Conservation (phyloP, 2,888 invertebrate genomes). For the Aphodius sticticus region DNA sequence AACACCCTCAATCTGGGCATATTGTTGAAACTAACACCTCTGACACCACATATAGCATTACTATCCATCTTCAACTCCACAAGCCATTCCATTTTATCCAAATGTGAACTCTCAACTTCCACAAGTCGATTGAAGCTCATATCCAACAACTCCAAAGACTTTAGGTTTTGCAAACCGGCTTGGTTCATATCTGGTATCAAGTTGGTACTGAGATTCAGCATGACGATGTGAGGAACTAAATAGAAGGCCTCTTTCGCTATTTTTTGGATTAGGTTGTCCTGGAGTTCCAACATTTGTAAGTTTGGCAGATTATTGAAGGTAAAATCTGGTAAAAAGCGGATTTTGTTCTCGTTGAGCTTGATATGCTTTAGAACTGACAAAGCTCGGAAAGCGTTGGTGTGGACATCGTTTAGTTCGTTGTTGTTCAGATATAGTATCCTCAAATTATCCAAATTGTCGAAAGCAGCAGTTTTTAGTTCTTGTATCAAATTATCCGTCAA, state of each 20-base stretch:
- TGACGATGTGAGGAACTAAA: slow-evolving; percentile 78
- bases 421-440: slow-evolving; percentile 81
- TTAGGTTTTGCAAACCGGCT: slow-evolving; percentile 75
- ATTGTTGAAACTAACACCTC: slow-evolving; percentile 81
- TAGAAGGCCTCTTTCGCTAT: slow-evolving; percentile 80
- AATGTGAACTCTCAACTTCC: slow-evolving; percentile 69
- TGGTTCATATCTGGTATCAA: slow-evolving; percentile 77
- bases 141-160: slow-evolving; percentile 85
- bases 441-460: slow-evolving; percentile 74
- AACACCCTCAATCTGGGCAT: slow-evolving; percentile 86
- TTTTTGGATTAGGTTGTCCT: slow-evolving; percentile 74
- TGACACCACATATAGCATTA: slow-evolving; percentile 82
- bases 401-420: slow-evolving; percentile 79
- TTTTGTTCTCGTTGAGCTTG: slow-evolving; percentile 73
- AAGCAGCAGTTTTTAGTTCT: slow-evolving; percentile 74
- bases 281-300: slow-evolving; percentile 77
- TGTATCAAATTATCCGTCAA: slow-evolving; percentile 79
- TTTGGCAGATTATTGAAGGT: slow-evolving; percentile 80
- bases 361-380: slow-evolving; percentile 70
- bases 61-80: slow-evolving; percentile 87
- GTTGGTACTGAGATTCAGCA: slow-evolving; percentile 85
- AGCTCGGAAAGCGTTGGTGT: slow-evolving; percentile 74
- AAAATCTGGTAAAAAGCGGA: slow-evolving; percentile 77
- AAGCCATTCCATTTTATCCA: slow-evolving; percentile 83
- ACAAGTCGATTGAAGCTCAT: slow-evolving; percentile 81